Conservation (phyloP, 2,888 invertebrate species). For the Rotaria socialis region DNA sequence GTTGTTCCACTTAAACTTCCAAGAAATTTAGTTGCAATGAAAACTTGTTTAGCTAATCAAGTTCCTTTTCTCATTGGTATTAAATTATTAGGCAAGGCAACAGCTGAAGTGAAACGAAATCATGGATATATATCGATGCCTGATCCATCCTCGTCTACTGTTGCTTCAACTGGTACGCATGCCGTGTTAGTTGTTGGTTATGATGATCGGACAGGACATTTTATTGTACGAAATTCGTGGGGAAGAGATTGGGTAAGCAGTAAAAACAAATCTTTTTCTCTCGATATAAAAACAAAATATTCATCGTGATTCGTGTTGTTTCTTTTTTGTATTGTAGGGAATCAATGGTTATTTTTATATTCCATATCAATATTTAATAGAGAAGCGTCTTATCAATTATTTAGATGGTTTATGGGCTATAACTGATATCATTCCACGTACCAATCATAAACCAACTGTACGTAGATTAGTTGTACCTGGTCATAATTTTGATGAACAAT, state of each 20-base stretch:
- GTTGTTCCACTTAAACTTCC: conserved; percentile 3
- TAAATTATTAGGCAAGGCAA: neutral
- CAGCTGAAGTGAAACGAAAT: neutral
- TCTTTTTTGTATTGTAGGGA: neutral
- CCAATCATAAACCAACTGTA: neutral
- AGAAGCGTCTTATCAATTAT: neutral
- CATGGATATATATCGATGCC: neutral
- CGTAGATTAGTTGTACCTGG: neutral
- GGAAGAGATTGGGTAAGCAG: conserved; percentile 13
- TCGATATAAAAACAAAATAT: neutral
- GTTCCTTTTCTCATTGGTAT: neutral
- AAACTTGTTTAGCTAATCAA: conserved; percentile 2
- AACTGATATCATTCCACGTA: neutral
- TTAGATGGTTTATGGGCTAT: conserved; percentile 2
- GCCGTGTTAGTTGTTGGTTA: neutral
- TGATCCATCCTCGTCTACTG: neutral
- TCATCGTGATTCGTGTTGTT: neutral
- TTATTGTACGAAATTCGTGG: neutral
- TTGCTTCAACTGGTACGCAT: neutral
- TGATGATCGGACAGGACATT: neutral
- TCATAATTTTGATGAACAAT: neutral
- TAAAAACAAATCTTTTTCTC: neutral
- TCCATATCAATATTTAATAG: neutral
- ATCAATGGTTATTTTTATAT: neutral
- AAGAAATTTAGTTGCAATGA: conserved; percentile 19